These are phyloP conservation scores for Microctenopoma steveboyesi DNA, from an alignment of 2,797 vertebrate genomes.

Conservation along the genomic window DNA sequence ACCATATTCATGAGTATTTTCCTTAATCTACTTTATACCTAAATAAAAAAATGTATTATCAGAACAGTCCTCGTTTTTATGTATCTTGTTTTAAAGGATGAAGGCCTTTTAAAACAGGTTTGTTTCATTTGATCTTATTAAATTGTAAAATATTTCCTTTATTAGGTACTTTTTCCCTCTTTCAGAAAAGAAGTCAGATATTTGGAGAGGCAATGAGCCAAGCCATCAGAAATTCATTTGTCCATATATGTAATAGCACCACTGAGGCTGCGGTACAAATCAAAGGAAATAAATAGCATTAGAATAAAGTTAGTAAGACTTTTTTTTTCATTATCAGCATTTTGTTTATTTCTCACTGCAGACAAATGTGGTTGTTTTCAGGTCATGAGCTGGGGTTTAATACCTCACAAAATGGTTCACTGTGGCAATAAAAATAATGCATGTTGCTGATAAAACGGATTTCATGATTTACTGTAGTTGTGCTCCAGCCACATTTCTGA, in stretches of 20 bases:
- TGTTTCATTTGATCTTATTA: background rate
- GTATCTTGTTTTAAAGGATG: background rate
- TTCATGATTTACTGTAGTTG: background rate
- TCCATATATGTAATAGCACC: background rate
- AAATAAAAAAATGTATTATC: background rate
- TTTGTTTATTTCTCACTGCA: constrained; percentile 10
- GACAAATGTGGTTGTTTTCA: constrained; percentile 5
- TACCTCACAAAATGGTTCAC: background rate
- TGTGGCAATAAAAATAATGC: constrained; percentile 13
- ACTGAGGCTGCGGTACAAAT: background rate
- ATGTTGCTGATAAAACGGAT: background rate
- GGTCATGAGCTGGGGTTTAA: constrained; percentile 14
- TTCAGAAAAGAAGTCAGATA: background rate
- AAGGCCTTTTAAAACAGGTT: background rate
- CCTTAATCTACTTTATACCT: constrained; percentile 9
- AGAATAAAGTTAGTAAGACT: background rate
- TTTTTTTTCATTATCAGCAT: constrained; percentile 19
- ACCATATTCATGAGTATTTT: background rate
- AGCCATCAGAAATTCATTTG: background rate
- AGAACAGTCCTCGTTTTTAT: background rate
- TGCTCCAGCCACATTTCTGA: background rate
- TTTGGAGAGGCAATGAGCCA: background rate
- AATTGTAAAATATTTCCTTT: background rate
- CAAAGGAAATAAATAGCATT: background rate
- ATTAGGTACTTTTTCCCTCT: background rate